A percentile compares a stretch with the other conserved stretches of the same genome.
phyloP scores from a whole-genome alignment of 2,797 vertebrate genomes.

The Takifugu ocellatus region DNA sequence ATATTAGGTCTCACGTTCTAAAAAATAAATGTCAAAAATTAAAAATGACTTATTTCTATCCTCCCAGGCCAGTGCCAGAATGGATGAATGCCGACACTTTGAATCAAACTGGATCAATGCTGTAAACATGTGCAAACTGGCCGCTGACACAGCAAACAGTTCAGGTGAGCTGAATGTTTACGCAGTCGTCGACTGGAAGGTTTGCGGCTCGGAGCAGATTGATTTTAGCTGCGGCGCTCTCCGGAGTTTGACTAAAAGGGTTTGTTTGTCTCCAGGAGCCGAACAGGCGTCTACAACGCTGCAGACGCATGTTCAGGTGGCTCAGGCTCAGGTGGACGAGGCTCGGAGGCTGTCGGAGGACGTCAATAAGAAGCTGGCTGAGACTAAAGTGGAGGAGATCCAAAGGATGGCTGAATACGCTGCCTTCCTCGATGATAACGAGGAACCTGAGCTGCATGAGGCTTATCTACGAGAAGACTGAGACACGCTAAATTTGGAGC shows the following conservation, averaged over 20 bases:
- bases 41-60: slow-evolving; percentile 12
- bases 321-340: slow-evolving; percentile 85
- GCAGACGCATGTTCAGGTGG: slow-evolving; percentile 83
- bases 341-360: slow-evolving; percentile 78
- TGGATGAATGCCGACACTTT: slow-evolving; percentile 82
- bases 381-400: slow-evolving; percentile 91
- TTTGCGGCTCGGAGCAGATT: not conserved
- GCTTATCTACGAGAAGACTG: slow-evolving; percentile 94
- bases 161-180: slow-evolving; percentile 73
- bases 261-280: slow-evolving; percentile 76
- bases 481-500: slow-evolving; percentile 29
- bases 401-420: slow-evolving; percentile 75
- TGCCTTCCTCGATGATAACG: slow-evolving; percentile 58
- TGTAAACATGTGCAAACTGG: slow-evolving; percentile 85
- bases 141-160: slow-evolving; percentile 85
- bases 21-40: not conserved
- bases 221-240: not conserved
- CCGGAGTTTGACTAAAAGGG: slow-evolving; percentile 2
- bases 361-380: slow-evolving; percentile 86
- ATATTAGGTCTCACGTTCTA: not conserved
- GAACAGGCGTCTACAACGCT: slow-evolving; percentile 83
- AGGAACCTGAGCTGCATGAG: slow-evolving; percentile 76
- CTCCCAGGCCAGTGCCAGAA: slow-evolving; percentile 80
- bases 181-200: not conserved
- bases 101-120: slow-evolving; percentile 89